These are phyloP conservation scores for Ariolimax columbianus DNA, from an alignment of 2,888 invertebrate species.

Conservation along the genomic window DNA sequence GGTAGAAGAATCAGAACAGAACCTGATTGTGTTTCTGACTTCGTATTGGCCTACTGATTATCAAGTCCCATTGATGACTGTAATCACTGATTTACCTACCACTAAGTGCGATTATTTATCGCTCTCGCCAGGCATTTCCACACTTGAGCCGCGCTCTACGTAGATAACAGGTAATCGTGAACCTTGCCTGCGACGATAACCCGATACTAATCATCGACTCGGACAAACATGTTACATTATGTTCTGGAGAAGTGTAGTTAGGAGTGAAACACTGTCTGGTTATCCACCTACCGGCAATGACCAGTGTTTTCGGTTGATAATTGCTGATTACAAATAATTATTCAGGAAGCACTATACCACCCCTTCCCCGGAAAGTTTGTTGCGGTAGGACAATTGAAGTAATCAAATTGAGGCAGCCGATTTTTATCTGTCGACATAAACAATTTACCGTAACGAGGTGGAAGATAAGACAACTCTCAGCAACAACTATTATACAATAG, in stretches of 20 bases:
- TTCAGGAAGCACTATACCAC: background rate
- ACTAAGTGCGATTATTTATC: background rate
- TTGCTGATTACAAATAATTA: background rate
- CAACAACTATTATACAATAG: too few species aligned
- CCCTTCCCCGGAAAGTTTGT: too few species aligned
- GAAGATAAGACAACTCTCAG: too few species aligned
- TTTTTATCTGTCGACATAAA: too few species aligned
- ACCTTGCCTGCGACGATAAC: background rate
- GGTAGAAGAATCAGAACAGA: too few species aligned
- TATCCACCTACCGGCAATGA: background rate
- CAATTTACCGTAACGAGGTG: too few species aligned
- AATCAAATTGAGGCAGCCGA: too few species aligned
- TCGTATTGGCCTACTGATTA: background rate
- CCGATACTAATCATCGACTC: background rate
- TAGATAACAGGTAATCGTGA: background rate
- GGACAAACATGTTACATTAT: slow-evolving; percentile 9
- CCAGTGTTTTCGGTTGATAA: background rate
- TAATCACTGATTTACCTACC: background rate
- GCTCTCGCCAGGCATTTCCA: background rate
- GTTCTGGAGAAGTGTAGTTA: background rate
- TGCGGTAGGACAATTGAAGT: too few species aligned
- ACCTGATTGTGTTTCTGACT: background rate
- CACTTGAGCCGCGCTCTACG: background rate
- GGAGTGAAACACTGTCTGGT: background rate
- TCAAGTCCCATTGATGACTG: background rate